Evolutionary conservation across 2,797 vertebrate genomes (phyloP).

Genomic region (Spinus olivaceus): DNA sequence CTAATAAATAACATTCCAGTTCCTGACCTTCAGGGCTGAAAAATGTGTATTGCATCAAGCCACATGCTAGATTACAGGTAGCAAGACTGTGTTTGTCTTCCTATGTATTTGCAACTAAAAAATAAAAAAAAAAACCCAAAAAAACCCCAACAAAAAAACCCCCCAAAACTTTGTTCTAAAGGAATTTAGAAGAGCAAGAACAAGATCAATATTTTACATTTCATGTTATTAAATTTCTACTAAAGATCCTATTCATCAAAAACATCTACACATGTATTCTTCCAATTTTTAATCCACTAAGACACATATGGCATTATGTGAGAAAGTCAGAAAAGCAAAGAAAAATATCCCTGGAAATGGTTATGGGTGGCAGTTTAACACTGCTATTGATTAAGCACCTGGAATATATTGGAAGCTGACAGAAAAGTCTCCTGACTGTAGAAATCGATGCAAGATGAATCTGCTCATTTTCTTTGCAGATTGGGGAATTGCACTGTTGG

Average conservation of each 20-base stretch:
- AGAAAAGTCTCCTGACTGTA: neutral
- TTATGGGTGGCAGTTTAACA: neutral
- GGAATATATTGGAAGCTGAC: neutral
- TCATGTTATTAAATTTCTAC: conserved; percentile 64
- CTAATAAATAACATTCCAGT: neutral
- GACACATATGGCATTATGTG: neutral
- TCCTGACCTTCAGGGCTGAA: conserved; percentile 5
- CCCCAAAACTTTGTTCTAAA: neutral
- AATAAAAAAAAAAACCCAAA: neutral
- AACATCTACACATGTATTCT: neutral
- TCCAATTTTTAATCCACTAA: conserved; percentile 50
- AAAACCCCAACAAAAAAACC: rapidly evolving
- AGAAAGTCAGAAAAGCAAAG: conserved; percentile 52
- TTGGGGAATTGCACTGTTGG: neutral
- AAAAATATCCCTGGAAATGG: conserved; percentile 41
- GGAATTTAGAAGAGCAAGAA: conserved; percentile 34
- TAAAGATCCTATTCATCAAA: conserved; percentile 55
- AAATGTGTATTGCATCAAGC: neutral
- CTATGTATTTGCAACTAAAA: neutral
- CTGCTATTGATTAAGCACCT: neutral
- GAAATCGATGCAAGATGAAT: neutral
- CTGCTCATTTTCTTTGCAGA: neutral
- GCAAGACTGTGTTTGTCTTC: conserved; percentile 26
- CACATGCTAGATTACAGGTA: neutral
- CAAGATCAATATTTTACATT: conserved; percentile 59